These are phyloP conservation scores for Macrosoma leucophasiata DNA, from an alignment of 2,888 invertebrate species.

Conservation along the genomic window DNA sequence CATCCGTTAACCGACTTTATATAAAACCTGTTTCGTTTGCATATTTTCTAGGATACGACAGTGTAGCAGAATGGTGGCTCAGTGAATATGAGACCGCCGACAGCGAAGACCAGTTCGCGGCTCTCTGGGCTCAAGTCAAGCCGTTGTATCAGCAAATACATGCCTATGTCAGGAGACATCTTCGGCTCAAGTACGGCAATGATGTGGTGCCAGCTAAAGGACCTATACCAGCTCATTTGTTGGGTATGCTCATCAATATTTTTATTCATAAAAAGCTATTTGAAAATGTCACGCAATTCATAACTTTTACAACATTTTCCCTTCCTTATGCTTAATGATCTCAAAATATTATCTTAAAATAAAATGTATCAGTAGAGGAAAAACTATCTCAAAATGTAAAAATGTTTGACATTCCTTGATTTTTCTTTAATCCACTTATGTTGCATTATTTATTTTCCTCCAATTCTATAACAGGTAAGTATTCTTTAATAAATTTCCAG, in stretches of 20 bases:
- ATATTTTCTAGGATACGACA: slow-evolving; percentile 75
- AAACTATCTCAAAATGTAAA: too few relatives aligned
- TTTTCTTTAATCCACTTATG: too few relatives aligned
- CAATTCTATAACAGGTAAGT: too few relatives aligned
- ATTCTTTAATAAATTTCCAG: too few relatives aligned
- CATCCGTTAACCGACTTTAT: too few relatives aligned
- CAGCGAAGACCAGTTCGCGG: slow-evolving; percentile 79
- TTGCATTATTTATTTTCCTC: too few relatives aligned
- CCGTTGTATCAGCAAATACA: slow-evolving; percentile 90
- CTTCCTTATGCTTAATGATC: too few relatives aligned
- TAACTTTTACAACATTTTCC: too few relatives aligned
- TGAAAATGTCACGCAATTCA: neutral
- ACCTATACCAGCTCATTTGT: slow-evolving; percentile 85
- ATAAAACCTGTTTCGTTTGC: neutral
- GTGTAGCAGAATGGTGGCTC: slow-evolving; percentile 82
- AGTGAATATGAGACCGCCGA: slow-evolving; percentile 80
- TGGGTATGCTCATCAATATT: slow-evolving; percentile 62
- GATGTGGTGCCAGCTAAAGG: slow-evolving; percentile 78
- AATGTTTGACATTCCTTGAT: too few relatives aligned
- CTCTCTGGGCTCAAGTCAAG: slow-evolving; percentile 83
- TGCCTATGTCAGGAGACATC: slow-evolving; percentile 83
- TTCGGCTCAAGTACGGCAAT: slow-evolving; percentile 82
- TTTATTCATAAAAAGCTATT: neutral
- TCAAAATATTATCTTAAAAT: too few relatives aligned
- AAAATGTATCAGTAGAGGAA: too few relatives aligned